Evolutionary conservation across 2,113 vertebrate genomes (phyloP), one percentile per base, ranked within the genome.

Genomic region (Apus apus): DNA sequence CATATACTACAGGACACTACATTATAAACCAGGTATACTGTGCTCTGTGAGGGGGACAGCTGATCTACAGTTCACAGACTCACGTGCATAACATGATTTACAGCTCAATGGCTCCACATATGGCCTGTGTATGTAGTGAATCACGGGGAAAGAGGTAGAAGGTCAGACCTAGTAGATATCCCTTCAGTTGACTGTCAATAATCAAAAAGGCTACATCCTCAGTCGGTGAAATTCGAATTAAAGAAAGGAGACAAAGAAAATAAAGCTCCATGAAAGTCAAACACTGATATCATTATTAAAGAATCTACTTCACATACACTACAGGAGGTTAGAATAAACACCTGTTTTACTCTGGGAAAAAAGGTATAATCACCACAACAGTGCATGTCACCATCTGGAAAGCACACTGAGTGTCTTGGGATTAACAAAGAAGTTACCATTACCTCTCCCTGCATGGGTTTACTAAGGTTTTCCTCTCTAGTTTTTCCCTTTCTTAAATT

Each of bases 1-100:
- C 27, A 56, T 2, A 8, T 11, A 30, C 7, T 5, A 32, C 65
- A 74, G 40, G 22, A 76, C 2, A 5, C 17, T 19, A n/a, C 0
- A 0, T 10, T 32, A 36, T 48, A 29, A 51, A 54, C 15, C 6
- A 75, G 32, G 4, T 16, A 23, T 15, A 34, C 14, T 57, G 30
- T 1, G 2, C 22, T 73, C 21, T 51, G 0, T 1, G 0, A 13
- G 27, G 56, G 15, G 23, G 25, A 50, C 9, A 6, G 30, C 38
- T 40, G 38, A 60, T 21, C 15, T 23, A 32, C n/a, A 11, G 8
- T 34, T 64, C 32, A 57, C 1, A 54, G 53, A 54, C 8, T 40
- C 11, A 25, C 0, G 0, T 6, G 14, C 0, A 0, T 30, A 60
- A 22, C 22, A 50, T 40, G 25, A 66, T 36, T 66, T 32, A 22